Evolutionary conservation across 2,113 vertebrate species (phyloP).

Genomic region (Hippocampus zosterae): DNA sequence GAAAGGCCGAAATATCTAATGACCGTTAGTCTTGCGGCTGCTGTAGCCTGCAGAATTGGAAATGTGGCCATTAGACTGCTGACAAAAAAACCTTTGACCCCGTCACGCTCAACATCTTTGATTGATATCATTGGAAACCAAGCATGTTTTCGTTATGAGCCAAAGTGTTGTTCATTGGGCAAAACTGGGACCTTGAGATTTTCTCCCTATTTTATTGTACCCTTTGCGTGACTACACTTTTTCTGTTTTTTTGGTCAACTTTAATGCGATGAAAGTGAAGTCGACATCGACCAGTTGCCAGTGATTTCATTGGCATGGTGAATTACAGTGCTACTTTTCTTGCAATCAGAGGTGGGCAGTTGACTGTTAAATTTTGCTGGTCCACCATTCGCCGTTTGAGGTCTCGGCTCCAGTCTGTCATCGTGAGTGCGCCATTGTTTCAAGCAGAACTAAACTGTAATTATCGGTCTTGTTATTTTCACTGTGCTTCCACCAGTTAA

Average conservation of each 20-base stretch:
- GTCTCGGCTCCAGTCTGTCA: too few relatives aligned
- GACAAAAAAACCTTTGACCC: background rate
- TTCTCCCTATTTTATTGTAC: background rate
- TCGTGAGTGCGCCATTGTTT: too few relatives aligned
- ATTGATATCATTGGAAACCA: background rate
- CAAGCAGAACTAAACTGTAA: too few relatives aligned
- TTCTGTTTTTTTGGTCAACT: background rate
- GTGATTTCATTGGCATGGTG: background rate
- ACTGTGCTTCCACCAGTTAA: too few relatives aligned
- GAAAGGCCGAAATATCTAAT: slow-evolving; percentile 14
- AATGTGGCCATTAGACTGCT: slow-evolving; percentile 1
- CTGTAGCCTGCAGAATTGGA: slow-evolving; percentile 6
- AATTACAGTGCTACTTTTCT: too few relatives aligned
- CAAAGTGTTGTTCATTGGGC: background rate
- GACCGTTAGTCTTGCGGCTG: slow-evolving; percentile 19
- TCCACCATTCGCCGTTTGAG: too few relatives aligned
- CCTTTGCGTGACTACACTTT: background rate
- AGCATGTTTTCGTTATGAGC: background rate
- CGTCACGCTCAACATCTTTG: background rate
- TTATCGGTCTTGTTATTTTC: too few relatives aligned
- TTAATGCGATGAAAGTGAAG: background rate
- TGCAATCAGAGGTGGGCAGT: too few relatives aligned
- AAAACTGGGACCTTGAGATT: background rate
- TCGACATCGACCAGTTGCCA: background rate
- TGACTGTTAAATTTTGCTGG: too few relatives aligned